Evolutionary conservation across 2,113 vertebrate genomes (phyloP), one percentile per base, ranked within the genome.

Genomic region (Herpetotheres cachinnans): DNA sequence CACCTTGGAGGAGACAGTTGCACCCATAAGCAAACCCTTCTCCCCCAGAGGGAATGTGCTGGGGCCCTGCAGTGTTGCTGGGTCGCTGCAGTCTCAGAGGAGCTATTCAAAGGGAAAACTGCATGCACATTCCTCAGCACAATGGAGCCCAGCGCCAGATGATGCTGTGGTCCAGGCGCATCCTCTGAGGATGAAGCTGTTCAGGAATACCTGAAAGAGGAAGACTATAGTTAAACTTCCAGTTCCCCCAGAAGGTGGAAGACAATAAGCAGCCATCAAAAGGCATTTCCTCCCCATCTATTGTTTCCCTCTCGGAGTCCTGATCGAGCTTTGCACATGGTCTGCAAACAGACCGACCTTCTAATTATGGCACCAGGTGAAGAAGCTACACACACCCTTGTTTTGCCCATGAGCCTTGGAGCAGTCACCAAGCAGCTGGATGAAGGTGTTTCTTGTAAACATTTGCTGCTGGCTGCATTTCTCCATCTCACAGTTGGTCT

Each of bases 151-250:
- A 89, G 89, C 0, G 0, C 63, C 94, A 69, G 36, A 24, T 1
- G 17, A 82, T 83, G 73, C 96, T 56, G 76, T 73, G 93, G 96
- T 96, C 95, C 95, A 81, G 65, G 92, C 13, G 55, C 95, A 96
- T 97, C 95, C 82, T 93, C 29, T 0, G 5, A 94, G 82, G 52
- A 90, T 0, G 0, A 70, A 74, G 71, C 44, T 26, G 11, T 67
- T 80, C 78, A 65, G 17, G 67, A 97, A 95, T 88, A 97, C 91
- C 96, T 97, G 96, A 84, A 70, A 93, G 72, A 89, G 93, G 89
- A 96, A 97, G 67, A 94, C 79, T 93, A 21, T 73, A 94, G 81
- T 81, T 96, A 95, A 97, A 96, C 94, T 96, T 96, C 94, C 94
- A 93, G 94, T 96, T 97, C 74, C 87, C 95, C 84, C 42, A 82